Evolutionary conservation across 64 coral and sea anemone genomes (phyloP).

Genomic region (Stichodactyla mertensii): DNA sequence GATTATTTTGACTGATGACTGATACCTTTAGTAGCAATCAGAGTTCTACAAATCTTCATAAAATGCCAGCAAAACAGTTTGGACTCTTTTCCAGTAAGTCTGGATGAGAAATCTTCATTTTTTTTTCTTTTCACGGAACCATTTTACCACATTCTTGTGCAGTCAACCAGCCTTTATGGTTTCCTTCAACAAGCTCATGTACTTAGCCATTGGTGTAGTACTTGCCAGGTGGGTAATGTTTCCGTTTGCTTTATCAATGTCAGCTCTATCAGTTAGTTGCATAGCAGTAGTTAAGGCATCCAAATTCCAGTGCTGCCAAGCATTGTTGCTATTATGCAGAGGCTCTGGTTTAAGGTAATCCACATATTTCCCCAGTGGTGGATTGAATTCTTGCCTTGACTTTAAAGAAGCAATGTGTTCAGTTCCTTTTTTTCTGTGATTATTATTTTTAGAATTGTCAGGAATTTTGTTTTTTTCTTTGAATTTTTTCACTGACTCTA

Average conservation of each 20-base stretch:
- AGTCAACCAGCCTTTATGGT: slow-evolving; percentile 35
- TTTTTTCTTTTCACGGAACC: slow-evolving; percentile 68
- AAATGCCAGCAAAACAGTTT: slow-evolving; percentile 67
- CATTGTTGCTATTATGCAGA: slow-evolving; percentile 60
- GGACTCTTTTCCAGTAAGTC: slow-evolving; percentile 53
- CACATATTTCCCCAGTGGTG: slow-evolving; percentile 47
- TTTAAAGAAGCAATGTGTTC: slow-evolving; percentile 40
- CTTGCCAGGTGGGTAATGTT: slow-evolving; percentile 37
- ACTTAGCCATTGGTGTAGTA: slow-evolving; percentile 12
- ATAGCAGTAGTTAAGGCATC: slow-evolving; percentile 52
- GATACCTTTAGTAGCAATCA: slow-evolving; percentile 1
- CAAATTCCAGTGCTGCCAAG: slow-evolving; percentile 60
- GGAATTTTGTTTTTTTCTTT: slow-evolving; percentile 31
- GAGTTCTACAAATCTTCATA: slow-evolving; percentile 24
- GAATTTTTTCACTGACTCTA: slow-evolving; percentile 12
- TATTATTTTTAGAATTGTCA: slow-evolving; percentile 33
- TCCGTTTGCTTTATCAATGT: slow-evolving; percentile 42
- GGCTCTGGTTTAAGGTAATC: slow-evolving; percentile 47
- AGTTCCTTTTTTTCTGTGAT: slow-evolving; percentile 34
- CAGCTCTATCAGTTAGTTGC: slow-evolving; percentile 37
- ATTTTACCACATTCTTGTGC: slow-evolving; percentile 39
- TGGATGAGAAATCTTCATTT: slow-evolving; percentile 39
- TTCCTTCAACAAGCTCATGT: slow-evolving; percentile 19
- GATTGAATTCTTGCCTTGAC: slow-evolving; percentile 43
- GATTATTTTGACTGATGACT: not conserved